Conservation (phyloP, 2,888 invertebrate genomes). For the Ichneumon xanthorius region DNA sequence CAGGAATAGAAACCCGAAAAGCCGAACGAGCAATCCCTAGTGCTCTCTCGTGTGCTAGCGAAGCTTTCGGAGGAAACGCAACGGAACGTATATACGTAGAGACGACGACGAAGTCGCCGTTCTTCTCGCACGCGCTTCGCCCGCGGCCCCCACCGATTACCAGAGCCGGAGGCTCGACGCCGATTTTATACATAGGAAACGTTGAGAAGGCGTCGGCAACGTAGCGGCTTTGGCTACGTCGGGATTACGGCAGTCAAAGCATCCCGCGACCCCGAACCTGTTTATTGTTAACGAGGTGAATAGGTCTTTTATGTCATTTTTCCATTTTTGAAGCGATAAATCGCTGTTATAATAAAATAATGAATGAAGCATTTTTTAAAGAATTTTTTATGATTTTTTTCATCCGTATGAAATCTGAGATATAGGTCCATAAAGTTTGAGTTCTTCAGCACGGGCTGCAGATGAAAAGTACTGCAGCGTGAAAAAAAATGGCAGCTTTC, state of each 20-base stretch:
- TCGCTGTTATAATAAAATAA: too few species aligned
- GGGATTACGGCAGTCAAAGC: conserved; percentile 22
- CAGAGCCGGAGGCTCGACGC: conserved; percentile 39
- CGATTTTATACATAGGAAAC: conserved; percentile 47
- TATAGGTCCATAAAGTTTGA: too few species aligned
- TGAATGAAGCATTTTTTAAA: too few species aligned
- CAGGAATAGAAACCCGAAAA: conserved; percentile 83
- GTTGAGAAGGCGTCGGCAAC: conserved; percentile 23
- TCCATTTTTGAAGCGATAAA: too few species aligned
- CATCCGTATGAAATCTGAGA: too few species aligned
- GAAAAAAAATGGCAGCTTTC: too few species aligned
- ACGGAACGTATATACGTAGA: conserved; percentile 59
- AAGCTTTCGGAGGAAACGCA: conserved; percentile 68
- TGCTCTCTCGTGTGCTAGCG: conserved; percentile 55
- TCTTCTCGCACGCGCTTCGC: conserved; percentile 32
- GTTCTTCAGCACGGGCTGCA: too few species aligned
- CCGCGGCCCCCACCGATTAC: conserved; percentile 20
- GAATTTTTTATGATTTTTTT: too few species aligned
- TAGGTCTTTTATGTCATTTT: too few species aligned
- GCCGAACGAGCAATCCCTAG: conserved; percentile 72
- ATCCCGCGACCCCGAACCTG: background rate
- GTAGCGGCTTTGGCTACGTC: background rate
- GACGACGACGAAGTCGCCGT: conserved; percentile 27
- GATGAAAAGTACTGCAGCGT: too few species aligned
- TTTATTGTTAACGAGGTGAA: background rate